Evolutionary conservation across 2,888 invertebrate genomes (phyloP), one percentile per base, ranked within the genome.

Genomic region (Aquatica leii): DNA sequence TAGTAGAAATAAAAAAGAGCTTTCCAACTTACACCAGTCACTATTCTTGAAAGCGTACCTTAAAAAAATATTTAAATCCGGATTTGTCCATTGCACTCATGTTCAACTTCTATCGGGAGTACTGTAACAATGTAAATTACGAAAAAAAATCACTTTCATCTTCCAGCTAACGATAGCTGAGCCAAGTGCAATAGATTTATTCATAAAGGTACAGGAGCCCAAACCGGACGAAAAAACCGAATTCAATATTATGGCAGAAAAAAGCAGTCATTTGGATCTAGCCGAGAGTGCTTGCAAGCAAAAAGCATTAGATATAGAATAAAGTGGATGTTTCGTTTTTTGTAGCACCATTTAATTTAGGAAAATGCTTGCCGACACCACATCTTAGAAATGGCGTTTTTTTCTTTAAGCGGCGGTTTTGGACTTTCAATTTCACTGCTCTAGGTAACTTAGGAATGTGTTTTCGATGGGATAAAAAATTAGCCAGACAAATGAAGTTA

Each of bases 291-390:
- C 21, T 12, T 41, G 21, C 12, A 41, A 54, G 6, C 11, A 37
- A 37, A 53, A 53, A n/a, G 2, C 9, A n/a, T 1, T 2, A 18
- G 11, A 43, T 15, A 48, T 20, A 2, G 18, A 9, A 18, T 20
- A 21, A 48, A 48, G 9, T 1, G 2, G 9, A 48, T 11, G 2
- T 5, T 2, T 18, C 2, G 11, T 5, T 5, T 18, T 1, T 24
- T 6, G 12, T n/a, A 18, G 4, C 1, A 9, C 4, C 8, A n/a
- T 56, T 48, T 15, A 46, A 56, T 31, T 34, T 56, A n/a, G 34
- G 46, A 56, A 56, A 56, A 12, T 56, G 56, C 34, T 12, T 56
- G 1, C 56, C 56, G 0, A 48, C 56, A 1, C 56, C 48, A 15
- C 46, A 34, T 35, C 12, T 56, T 2, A 21, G 9, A 1, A 56